These are phyloP conservation scores for Parasteatoda tepidariorum DNA, from an alignment of 1,140 invertebrate species.

Conservation along the genomic window DNA sequence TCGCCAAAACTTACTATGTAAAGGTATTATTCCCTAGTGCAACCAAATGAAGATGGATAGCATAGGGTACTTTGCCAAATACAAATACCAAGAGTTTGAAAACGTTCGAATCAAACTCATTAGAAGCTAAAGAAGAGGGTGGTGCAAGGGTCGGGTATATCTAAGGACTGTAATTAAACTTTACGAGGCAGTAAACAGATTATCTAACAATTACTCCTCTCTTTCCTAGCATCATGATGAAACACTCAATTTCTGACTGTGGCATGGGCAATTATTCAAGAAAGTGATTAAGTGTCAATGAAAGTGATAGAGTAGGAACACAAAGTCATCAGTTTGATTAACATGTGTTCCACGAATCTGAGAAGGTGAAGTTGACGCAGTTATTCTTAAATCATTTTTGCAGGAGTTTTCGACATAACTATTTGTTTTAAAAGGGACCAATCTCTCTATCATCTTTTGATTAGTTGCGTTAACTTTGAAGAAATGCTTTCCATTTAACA, in stretches of 20 bases:
- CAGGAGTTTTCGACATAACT: not conserved
- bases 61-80: not conserved
- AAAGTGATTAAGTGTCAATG: slow-evolving; percentile 36
- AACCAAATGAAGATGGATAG: too few relatives aligned
- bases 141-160: not conserved
- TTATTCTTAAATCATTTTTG: slow-evolving; percentile 3
- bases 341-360: not conserved
- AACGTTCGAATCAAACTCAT: not conserved
- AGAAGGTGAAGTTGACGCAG: not conserved
- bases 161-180: slow-evolving; percentile 23
- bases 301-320: slow-evolving; percentile 37
- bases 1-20: too few relatives aligned
- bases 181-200: slow-evolving; percentile 42
- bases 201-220: slow-evolving; percentile 38
- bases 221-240: slow-evolving; percentile 15
- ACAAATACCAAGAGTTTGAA: not conserved
- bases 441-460: too few relatives aligned
- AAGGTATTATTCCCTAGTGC: too few relatives aligned
- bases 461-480: too few relatives aligned
- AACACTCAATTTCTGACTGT: slow-evolving; percentile 42
- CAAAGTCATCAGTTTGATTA: slow-evolving; percentile 12
- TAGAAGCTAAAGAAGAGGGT: not conserved
- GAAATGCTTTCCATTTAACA: too few relatives aligned
- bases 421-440: slow-evolving; percentile 6
- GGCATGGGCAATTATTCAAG: slow-evolving; percentile 35